phyloP scores from a whole-genome alignment of 2,888 invertebrate species.

The Colostygia pectinataria region DNA sequence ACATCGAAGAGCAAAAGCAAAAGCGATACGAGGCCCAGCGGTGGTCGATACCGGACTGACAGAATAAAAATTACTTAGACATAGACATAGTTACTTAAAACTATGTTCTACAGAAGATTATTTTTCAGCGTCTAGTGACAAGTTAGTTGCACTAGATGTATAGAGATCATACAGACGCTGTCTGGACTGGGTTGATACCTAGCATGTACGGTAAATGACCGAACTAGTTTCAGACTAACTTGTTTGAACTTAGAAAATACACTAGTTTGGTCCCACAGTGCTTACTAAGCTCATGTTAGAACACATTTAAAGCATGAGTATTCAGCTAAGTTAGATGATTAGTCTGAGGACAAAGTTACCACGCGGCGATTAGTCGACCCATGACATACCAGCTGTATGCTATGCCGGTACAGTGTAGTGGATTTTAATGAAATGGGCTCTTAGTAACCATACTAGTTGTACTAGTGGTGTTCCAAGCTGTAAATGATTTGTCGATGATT shows the following conservation, averaged over 20 bases:
- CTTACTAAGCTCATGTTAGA: neutral
- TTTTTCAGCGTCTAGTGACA: too few species aligned
- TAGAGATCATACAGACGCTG: too few species aligned
- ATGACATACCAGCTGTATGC: neutral
- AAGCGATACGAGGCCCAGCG: too few species aligned
- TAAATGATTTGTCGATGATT: slow-evolving; percentile 3
- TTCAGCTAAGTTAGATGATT: slow-evolving; percentile 10
- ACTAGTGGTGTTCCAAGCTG: neutral
- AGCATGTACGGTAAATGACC: too few species aligned
- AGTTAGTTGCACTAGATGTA: too few species aligned
- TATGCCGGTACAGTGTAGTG: slow-evolving; percentile 1
- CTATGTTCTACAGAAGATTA: too few species aligned
- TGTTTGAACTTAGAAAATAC: neutral
- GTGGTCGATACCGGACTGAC: too few species aligned
- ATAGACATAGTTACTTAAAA: too few species aligned
- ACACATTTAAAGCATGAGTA: neutral
- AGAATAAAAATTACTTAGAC: too few species aligned
- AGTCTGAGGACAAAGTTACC: slow-evolving; percentile 11
- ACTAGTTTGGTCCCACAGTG: too few species aligned
- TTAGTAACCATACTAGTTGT: neutral
- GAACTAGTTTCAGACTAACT: neutral
- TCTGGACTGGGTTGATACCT: too few species aligned
- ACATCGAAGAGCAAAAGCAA: too few species aligned
- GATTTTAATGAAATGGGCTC: slow-evolving; percentile 10
- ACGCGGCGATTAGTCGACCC: slow-evolving; percentile 5